Evolutionary conservation across 2,797 vertebrate species (phyloP), one percentile per base, ranked within the genome.

Genomic region (Amniataba percoides): DNA sequence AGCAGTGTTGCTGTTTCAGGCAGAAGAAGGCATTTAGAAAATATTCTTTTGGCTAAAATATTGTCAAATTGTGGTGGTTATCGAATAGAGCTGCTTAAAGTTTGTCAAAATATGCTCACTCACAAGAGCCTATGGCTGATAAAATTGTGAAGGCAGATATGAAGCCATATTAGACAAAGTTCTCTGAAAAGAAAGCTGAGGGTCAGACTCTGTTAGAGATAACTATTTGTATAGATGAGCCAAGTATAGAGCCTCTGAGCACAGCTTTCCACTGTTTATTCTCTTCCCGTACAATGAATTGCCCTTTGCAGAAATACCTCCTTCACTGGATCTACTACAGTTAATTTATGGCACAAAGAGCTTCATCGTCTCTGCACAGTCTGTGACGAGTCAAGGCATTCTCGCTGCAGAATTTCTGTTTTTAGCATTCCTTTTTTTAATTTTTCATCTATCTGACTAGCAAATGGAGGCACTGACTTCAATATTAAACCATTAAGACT

Each of bases 261-360:
- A 34, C 12, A 0, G 42, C 5, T 71, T 71, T n/a, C 55, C n/a
- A 11, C 18, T 58, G 18, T 80, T 88, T 73, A 75, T 15, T 61
- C 23, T 39, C 23, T 40, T 62, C 31, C 15, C 9, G 25, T 59
- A 48, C 48, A 74, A 58, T 75, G 39, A 71, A 45, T 60, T 62
- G 27, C 53, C 66, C 62, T 85, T 43, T 64, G 46, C 34, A 56
- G 61, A 71, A 72, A 60, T 45, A 39, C 6, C 8, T 70, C 18
- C 57, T 43, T 55, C 65, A 57, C 0, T 66, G 31, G 66, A 31
- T 31, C 39, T 15, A 16, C 45, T 21, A 13, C 40, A 58, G 14
- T 78, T 5, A 62, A 10, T 72, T 51, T 65, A 56, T 62, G 62
- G 40, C 13, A 52, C 2, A 58, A 43, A 68, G 12, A 70, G 36